Base-by-base conservation (phyloP, 2,113 vertebrate genomes). In the Xyrauchen texanus region DNA sequence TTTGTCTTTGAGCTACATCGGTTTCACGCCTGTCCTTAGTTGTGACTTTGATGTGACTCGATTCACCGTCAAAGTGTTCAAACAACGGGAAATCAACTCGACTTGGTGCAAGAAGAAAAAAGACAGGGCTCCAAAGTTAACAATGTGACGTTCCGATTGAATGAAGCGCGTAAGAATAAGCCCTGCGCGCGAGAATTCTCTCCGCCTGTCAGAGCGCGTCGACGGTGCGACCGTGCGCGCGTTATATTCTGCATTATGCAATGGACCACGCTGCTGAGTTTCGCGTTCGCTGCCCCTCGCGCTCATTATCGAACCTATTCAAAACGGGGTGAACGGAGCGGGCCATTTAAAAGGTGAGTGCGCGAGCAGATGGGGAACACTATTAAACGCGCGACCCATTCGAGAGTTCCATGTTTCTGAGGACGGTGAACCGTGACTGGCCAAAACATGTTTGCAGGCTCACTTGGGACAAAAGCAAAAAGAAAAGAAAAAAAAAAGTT, bases 251-350 rank as follows among this genome's bases (percentile, higher is more conserved):
- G 85, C 90, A 83, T 89, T 82, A 76, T 90, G 91, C 90, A 93
- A 92, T 93, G 93, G 90, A 85, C 88, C 82, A 60, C 83, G 87
- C 86, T 83, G 86, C 87, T 82, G 86, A 86, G 78, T 88, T 75
- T 68, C 85, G 83, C 90, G 89, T 91, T 91, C 74, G 86, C 88
- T 90, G 88, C 92, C 84, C 92, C 85, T 87, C 85, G 88, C 90
- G 21, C 90, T 94, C 83, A 76, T 93, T 92, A 88, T 86, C 83
- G 83, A 84, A 64, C 79, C 82, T 87, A 84, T 86, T 90, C 87
- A 90, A 87, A 95, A 93, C 88, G 83, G 92, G 89, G 90, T 94
- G 95, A 94, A 95, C 94, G 92, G 93, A 95, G 93, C 89, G 92
- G 91, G 82, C 87, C 92, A 90, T 92, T 90, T 92, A 90, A 86